Conservation (phyloP, 2,888 invertebrate genomes). For the Tuberolachnus salignus region DNA sequence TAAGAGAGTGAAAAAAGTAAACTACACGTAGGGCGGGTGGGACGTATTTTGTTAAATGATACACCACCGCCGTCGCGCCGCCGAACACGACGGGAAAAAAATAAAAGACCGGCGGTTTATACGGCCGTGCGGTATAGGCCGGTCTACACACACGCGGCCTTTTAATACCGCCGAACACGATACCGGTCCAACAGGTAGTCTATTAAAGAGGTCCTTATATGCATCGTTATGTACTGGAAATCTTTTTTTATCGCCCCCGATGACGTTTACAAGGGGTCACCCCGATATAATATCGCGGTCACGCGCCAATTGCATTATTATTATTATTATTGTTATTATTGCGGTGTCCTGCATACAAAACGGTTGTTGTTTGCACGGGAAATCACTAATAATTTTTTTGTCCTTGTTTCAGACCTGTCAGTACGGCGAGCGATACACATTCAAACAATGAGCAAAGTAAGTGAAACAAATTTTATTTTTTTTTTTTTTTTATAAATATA, state of each 20-base stretch:
- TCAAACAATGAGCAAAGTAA: slow-evolving; percentile 65
- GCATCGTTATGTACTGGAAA: slow-evolving; percentile 33
- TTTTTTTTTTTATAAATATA: background rate
- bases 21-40: background rate
- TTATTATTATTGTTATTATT: too few relatives aligned
- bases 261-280: slow-evolving; percentile 41
- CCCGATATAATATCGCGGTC: background rate
- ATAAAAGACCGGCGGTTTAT: slow-evolving; percentile 8
- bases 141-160: background rate
- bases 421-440: slow-evolving; percentile 62
- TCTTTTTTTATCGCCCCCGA: slow-evolving; percentile 33
- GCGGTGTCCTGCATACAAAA: background rate
- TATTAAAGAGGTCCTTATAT: slow-evolving; percentile 52
- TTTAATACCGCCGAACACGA: slow-evolving; percentile 8
- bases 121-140: background rate
- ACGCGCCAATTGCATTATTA: background rate
- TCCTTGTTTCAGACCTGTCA: slow-evolving; percentile 62
- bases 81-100: slow-evolving; percentile 13
- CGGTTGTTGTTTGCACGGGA: background rate
- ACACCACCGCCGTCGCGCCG: too few relatives aligned
- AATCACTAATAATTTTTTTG: background rate
- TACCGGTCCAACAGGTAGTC: slow-evolving; percentile 49
- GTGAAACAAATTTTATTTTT: slow-evolving; percentile 57
- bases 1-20: slow-evolving; percentile 15
- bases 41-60: slow-evolving; percentile 52